Evolutionary conservation across 1,140 invertebrate species (phyloP).

Genomic region (Cephus cinctus): DNA sequence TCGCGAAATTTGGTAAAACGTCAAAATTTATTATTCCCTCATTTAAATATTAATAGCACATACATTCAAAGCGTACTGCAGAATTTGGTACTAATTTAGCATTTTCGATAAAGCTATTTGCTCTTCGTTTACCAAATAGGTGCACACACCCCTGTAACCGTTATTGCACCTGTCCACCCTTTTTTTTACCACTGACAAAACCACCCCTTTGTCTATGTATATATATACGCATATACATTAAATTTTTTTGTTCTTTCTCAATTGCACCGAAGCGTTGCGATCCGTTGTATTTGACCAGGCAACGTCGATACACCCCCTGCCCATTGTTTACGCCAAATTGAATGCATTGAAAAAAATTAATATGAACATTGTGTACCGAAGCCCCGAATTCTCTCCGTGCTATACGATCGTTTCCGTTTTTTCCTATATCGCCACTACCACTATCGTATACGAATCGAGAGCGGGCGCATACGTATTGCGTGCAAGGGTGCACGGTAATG

Average conservation of each 20-base stretch:
- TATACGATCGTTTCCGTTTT: too few relatives aligned
- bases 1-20: too few relatives aligned
- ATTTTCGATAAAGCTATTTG: too few relatives aligned
- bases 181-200: too few relatives aligned
- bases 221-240: neutral
- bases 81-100: too few relatives aligned
- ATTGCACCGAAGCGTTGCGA: neutral
- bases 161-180: too few relatives aligned
- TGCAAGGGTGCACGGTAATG: constrained; percentile 10
- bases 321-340: constrained; percentile 28
- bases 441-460: neutral
- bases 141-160: too few relatives aligned
- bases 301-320: constrained; percentile 19
- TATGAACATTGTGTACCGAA: constrained; percentile 22
- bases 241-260: neutral
- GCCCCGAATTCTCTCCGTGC: constrained; percentile 3
- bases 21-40: too few relatives aligned
- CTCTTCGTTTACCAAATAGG: too few relatives aligned
- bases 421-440: neutral
- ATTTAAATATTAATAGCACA: too few relatives aligned
- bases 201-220: too few relatives aligned
- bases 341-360: constrained; percentile 31
- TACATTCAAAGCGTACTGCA: too few relatives aligned
- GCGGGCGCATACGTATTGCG: neutral
- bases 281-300: constrained; percentile 9